These are phyloP conservation scores for Mantis religiosa DNA, from an alignment of 2,888 invertebrate genomes.

Conservation along the genomic window DNA sequence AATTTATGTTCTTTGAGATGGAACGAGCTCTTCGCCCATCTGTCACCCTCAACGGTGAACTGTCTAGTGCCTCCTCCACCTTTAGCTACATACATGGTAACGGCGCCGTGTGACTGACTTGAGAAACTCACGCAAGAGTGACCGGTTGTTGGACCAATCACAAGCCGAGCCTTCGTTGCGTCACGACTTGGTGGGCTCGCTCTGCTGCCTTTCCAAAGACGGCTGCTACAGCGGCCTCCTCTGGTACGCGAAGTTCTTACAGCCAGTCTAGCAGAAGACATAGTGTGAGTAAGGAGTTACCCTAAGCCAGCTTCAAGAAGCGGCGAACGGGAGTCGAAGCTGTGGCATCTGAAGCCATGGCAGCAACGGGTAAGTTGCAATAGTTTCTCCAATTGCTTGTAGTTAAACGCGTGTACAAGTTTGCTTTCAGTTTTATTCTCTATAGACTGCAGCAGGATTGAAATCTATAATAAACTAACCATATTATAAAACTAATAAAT, in stretches of 20 bases:
- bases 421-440: too few species aligned
- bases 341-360: constrained; percentile 43
- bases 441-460: too few species aligned
- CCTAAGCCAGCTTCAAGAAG: constrained; percentile 39
- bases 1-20: neutral
- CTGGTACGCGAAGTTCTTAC: constrained; percentile 34
- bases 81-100: constrained; percentile 12
- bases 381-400: too few species aligned
- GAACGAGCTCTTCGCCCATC: neutral
- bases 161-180: constrained; percentile 22
- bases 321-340: constrained; percentile 40
- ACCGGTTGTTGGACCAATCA: constrained; percentile 22
- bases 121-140: constrained; percentile 21
- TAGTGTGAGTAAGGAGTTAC: constrained; percentile 41
- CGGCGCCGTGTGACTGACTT: constrained; percentile 9
- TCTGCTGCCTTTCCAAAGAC: constrained; percentile 18
- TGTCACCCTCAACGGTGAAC: neutral
- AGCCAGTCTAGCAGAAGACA: constrained; percentile 42
- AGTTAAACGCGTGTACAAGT: too few species aligned
- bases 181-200: constrained; percentile 19
- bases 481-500: too few species aligned
- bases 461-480: too few species aligned
- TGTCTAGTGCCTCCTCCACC: neutral
- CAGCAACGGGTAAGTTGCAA: constrained; percentile 43
- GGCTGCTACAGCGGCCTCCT: constrained; percentile 10